A percentile compares a stretch with the other conserved stretches of the same genome.
Evolutionary conservation across 2,888 invertebrate species (phyloP).

Genomic region (Anticlea derivata): DNA sequence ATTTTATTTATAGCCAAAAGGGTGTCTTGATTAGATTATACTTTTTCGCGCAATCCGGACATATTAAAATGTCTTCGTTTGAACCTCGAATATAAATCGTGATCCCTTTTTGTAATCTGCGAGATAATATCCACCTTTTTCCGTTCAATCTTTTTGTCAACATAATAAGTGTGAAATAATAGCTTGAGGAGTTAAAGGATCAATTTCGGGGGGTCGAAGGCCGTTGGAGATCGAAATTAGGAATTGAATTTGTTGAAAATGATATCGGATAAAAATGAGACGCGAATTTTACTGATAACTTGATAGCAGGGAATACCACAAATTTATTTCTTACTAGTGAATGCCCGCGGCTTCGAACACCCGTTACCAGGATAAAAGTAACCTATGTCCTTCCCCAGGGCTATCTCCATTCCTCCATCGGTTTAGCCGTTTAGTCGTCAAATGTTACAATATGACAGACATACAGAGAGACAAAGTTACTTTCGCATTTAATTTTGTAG

Average conservation of each 20-base stretch:
- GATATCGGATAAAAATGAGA: constrained; percentile 33
- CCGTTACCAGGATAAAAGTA: too few species aligned
- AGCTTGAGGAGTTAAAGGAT: constrained; percentile 33
- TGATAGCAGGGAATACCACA: constrained; percentile 18
- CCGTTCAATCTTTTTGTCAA: constrained; percentile 36
- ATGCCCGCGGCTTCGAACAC: too few species aligned
- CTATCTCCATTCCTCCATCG: too few species aligned
- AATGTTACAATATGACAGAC: too few species aligned
- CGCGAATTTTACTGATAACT: constrained; percentile 23
- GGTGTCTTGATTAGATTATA: constrained; percentile 57
- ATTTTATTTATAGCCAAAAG: constrained; percentile 65
- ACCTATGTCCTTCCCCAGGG: too few species aligned
- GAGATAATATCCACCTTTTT: constrained; percentile 39
- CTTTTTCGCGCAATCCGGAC: constrained; percentile 46
- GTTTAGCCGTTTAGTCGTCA: too few species aligned
- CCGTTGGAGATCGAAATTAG: constrained; percentile 38
- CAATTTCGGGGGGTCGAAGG: constrained; percentile 32
- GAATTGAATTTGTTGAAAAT: constrained; percentile 40
- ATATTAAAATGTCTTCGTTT: constrained; percentile 54
- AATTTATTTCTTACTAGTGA: too few species aligned
- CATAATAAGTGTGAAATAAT: constrained; percentile 40
- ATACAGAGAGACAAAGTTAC: too few species aligned
- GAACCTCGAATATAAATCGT: constrained; percentile 47
- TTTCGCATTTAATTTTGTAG: too few species aligned
- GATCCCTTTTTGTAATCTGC: constrained; percentile 44